Evolutionary conservation across 1,140 invertebrate species (phyloP).

Genomic region (Caenorhabditis latens): DNA sequence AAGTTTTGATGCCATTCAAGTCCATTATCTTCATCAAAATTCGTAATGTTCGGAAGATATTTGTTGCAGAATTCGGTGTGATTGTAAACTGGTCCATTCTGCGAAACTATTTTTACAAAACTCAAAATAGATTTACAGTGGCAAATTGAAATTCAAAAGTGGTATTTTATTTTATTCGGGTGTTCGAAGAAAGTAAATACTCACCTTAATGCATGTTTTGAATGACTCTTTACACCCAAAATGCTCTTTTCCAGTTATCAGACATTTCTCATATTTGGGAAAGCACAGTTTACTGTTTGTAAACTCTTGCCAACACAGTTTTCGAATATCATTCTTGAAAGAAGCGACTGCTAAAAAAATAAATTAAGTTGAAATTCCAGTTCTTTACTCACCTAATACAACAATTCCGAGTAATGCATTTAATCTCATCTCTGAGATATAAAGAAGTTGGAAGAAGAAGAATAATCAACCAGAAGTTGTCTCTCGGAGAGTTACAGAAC

Average conservation of each 20-base stretch:
- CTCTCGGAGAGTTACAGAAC: too few species aligned
- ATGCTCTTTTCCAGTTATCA: background rate
- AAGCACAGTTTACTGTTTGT: background rate
- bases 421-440: background rate
- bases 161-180: too few species aligned
- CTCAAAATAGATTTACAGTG: too few species aligned
- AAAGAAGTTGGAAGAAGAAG: too few species aligned
- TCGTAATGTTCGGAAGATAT: background rate
- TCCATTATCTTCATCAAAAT: background rate
- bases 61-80: constrained; percentile 8
- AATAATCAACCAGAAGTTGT: too few species aligned
- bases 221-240: background rate
- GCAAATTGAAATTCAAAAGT: too few species aligned
- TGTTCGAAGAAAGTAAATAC: background rate
- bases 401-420: background rate
- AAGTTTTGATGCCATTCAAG: background rate
- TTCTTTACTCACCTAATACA: background rate
- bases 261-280: background rate
- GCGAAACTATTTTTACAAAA: background rate
- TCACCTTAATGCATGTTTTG: background rate
- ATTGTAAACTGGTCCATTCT: background rate
- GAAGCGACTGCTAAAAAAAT: background rate
- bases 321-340: constrained; percentile 4
- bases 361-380: background rate
- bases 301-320: background rate